Base-by-base conservation (phyloP, 2,888 invertebrate genomes). In the Tetheella fluctuosa region DNA sequence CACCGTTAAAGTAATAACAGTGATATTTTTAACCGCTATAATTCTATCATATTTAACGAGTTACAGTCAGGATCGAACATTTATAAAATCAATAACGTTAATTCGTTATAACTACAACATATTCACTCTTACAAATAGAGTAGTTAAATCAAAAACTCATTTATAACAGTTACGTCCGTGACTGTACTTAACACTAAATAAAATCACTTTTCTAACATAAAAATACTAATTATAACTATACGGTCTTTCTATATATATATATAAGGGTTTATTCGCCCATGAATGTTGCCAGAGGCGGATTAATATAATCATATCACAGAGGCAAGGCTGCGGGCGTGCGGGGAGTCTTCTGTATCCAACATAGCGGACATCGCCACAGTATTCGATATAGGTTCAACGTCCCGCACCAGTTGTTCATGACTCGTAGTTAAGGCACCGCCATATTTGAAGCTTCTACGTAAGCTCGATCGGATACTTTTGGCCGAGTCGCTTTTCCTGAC, bases 391-490 rank as follows among this genome's bases (percentile, higher is more conserved):
- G 95, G 95, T 39, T 94, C 95, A 0, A 93, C 95, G 1, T 94
- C 94, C 28, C 95, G 91, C 5, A 95, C 94, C 66, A 95, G 82
- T 58, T 94, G 94, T 71, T 95, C 95, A 54, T 94, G 94, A 70
- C 95, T 95, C 2, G 86, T 89, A 0, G 90, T 89, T 60, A 91
- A 63, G 0, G 75, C 78, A 78, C 88, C 81, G 78, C 94, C 81
- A 71, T 93, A 88, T 63, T 86, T 85, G 67, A 92, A 90, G 71
- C 90, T 90, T 53, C 92, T 77, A 3, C 92, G 81, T 28, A 92
- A 74, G 71, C 92, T 89, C 15, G 91, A 91, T 0, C 92, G 73
- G 23, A 93, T 87, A n/a, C 84, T 88, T 48, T 91, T 91, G 0
- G 86, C 90, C 0, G 91, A 90, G 58, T 91, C 91, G 62, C 88